Base-by-base conservation (phyloP, 2,797 vertebrate species). In the Typhlichthys subterraneus region DNA sequence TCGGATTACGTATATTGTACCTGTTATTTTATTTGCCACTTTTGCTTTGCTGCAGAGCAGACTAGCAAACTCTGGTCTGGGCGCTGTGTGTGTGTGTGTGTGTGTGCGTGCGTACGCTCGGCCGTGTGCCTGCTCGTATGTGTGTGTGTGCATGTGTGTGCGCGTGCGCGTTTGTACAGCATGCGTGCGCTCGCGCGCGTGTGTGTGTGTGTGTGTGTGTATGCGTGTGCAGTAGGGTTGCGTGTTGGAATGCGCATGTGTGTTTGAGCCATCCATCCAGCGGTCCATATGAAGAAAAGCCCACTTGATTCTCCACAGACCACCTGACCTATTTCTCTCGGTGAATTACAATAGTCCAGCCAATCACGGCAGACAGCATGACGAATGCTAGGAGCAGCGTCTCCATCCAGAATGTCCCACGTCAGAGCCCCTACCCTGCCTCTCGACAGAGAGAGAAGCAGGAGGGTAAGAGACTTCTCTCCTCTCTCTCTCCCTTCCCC, bases 321-420 rank as follows among this genome's bases (percentile, higher is more conserved):
- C 84, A 76, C 79, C 84, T 91, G 89, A 92, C 91, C 91, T 89
- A 92, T 88, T 92, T 90, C 90, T 91, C 80, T 75, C 68, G 76
- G 81, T 74, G 85, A 88, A 88, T 86, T 89, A 89, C 86, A 85
- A 87, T 77, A 82, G 79, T 77, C 69, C 56, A 83, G 79, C 85
- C 89, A 89, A 87, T 89, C 87, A 84, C 64, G 76, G 67, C 69
- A 76, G 80, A 82, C 70, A 65, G 81, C 78, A 81, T 76, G 71
- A 84, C 61, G 60, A 77, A 83, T 54, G 62, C 72, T 68, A 48
- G 69, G 83, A 86, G 86, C 82, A 74, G 73, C 78, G 75, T 75
- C 77, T 59, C 58, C 78, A 81, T 85, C 67, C 71, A 81, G 82
- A 79, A 72, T 76, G 83, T 86, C 77, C 77, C 81, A 76, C 67